A percentile compares a stretch with the other conserved stretches of the same genome.
Conservation (phyloP, 2,888 invertebrate genomes). For the Fabriciana adippe region DNA sequence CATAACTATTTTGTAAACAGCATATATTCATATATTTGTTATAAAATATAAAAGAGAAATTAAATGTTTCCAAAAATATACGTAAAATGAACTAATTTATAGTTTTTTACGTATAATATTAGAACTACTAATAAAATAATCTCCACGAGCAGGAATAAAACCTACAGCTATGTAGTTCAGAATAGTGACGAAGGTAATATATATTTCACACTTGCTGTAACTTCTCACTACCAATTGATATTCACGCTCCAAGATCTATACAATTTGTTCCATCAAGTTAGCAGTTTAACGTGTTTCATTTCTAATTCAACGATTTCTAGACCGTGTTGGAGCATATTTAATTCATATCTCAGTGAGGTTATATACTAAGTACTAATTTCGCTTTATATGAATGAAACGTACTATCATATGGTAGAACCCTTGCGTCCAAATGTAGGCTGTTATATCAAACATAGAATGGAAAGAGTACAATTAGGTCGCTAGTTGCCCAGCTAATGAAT, state of each 20-base stretch:
- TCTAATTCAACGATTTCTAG: constrained; percentile 26
- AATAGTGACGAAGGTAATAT: background rate
- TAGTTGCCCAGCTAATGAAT: constrained; percentile 33
- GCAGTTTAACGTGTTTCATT: constrained; percentile 17
- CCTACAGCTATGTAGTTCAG: background rate
- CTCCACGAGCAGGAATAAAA: background rate
- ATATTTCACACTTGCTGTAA: constrained; percentile 3
- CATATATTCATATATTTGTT: too few relatives aligned
- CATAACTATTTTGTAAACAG: too few relatives aligned
- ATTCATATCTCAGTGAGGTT: constrained; percentile 26
- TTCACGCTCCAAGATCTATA: constrained; percentile 12
- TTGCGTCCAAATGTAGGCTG: too few relatives aligned
- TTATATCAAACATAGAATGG: constrained; percentile 11
- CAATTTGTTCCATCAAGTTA: constrained; percentile 19
- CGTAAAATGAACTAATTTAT: too few relatives aligned
- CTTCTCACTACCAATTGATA: constrained; percentile 5
- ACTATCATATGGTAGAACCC: too few relatives aligned
- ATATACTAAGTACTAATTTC: constrained; percentile 21
- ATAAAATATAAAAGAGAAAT: too few relatives aligned
- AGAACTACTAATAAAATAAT: background rate
- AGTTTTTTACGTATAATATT: too few relatives aligned
- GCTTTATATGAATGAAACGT: background rate
- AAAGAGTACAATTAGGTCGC: constrained; percentile 29
- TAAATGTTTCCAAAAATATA: too few relatives aligned
- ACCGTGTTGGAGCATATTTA: constrained; percentile 23